Conservation (phyloP, 2,113 vertebrate genomes). For the Fregata magnificens region DNA sequence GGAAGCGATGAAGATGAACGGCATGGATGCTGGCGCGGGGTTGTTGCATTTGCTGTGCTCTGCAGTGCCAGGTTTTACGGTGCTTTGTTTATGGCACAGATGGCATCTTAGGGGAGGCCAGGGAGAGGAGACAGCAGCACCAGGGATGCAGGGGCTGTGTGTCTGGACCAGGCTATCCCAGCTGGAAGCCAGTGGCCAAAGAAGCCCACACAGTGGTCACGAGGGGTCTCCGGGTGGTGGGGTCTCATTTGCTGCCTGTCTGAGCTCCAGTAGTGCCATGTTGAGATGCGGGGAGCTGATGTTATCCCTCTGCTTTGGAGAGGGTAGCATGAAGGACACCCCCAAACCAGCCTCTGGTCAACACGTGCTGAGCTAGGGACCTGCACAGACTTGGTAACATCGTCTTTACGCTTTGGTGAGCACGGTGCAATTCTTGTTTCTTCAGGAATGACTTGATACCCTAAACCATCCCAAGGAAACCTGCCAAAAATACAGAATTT, state of each 20-base stretch:
- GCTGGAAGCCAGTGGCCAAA: not conserved
- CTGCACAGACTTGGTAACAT: not conserved
- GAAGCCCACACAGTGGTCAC: not conserved
- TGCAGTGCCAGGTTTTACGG: not conserved
- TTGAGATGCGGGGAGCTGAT: no score
- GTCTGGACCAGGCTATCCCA: not conserved
- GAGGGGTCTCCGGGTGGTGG: no score
- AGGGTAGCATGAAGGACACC: not conserved
- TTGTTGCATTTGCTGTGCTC: not conserved
- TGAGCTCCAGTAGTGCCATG: not conserved
- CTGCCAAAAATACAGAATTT: not conserved
- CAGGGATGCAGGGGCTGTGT: not conserved
- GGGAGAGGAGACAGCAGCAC: not conserved
- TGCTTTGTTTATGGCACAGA: not conserved
- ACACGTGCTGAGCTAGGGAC: not conserved
- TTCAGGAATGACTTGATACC: no score
- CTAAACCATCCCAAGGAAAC: not conserved
- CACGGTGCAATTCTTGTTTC: not conserved
- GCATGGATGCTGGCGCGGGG: fast-evolving
- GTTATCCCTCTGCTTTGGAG: not conserved
- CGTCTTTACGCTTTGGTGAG: no score
- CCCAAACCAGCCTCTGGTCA: not conserved
- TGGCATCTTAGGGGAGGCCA: not conserved
- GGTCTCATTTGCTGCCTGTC: not conserved
- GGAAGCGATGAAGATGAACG: not conserved